Conservation (phyloP, 2,797 vertebrate genomes). For the Falco cherrug region DNA sequence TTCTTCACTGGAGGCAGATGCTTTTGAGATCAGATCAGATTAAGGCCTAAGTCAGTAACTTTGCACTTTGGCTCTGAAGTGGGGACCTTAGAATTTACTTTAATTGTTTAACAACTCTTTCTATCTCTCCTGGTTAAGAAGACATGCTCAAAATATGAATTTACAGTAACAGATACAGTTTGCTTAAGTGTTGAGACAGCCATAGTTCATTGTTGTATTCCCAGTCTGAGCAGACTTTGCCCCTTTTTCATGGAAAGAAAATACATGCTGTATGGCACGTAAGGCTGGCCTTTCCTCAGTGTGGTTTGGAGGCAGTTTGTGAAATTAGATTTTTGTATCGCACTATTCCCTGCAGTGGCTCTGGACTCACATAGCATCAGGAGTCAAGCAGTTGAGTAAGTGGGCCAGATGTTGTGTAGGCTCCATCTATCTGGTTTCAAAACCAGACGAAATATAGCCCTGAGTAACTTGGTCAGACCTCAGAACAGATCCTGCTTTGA, state of each 20-base stretch:
- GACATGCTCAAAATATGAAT: not conserved
- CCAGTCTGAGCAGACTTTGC: not conserved
- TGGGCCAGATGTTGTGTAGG: not conserved
- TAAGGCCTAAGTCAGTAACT: not conserved
- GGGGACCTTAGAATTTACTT: not conserved
- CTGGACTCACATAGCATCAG: not conserved
- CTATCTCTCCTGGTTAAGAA: not conserved
- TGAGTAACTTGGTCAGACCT: not conserved
- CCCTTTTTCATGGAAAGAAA: not conserved
- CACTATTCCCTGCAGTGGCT: not conserved
- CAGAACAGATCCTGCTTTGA: not conserved
- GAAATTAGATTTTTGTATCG: not conserved
- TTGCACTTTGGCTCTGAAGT: not conserved
- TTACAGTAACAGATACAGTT: not conserved
- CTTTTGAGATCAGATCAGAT: not conserved
- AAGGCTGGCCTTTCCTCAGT: not conserved
- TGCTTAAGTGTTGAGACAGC: not conserved
- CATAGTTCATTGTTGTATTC: not conserved
- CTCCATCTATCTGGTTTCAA: not conserved
- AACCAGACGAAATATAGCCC: not conserved
- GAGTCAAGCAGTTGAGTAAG: not conserved
- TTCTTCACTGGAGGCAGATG: not conserved
- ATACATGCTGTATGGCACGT: not conserved
- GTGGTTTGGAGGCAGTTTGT: not conserved
- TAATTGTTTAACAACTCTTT: not conserved